These are phyloP conservation scores for Schizaphis graminum DNA, from an alignment of 2,888 invertebrate genomes.

Conservation along the genomic window DNA sequence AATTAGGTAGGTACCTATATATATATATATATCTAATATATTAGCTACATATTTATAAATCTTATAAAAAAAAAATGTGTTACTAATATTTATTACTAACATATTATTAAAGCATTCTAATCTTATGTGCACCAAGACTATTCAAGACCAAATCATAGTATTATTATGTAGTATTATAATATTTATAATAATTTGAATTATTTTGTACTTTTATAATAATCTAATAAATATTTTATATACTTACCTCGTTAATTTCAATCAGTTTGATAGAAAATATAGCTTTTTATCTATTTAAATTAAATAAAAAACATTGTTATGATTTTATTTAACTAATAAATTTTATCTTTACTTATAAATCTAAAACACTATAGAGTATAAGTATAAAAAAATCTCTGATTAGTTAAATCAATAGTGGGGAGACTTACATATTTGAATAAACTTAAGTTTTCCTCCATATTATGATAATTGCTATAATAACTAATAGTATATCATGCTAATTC, in stretches of 20 bases:
- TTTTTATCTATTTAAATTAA: background rate
- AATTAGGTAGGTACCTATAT: rapidly evolving
- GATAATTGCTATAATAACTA: background rate
- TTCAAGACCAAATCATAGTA: background rate
- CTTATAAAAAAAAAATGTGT: background rate
- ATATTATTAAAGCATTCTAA: background rate
- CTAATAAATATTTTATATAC: background rate
- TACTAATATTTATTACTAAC: background rate
- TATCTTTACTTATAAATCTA: background rate
- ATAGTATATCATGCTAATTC: background rate
- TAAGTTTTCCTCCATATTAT: constrained; percentile 27
- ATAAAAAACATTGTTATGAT: background rate
- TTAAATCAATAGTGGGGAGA: background rate
- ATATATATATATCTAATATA: background rate
- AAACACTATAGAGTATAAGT: background rate
- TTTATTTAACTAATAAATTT: background rate
- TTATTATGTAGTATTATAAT: background rate
- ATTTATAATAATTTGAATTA: background rate
- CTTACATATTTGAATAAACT: background rate
- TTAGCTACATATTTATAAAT: background rate
- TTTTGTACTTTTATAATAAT: background rate
- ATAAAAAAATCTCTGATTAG: background rate
- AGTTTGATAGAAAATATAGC: background rate
- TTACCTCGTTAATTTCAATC: background rate
- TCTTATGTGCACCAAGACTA: background rate